phyloP scores from a whole-genome alignment of 1,140 invertebrate species.

The Theocolax elegans region DNA sequence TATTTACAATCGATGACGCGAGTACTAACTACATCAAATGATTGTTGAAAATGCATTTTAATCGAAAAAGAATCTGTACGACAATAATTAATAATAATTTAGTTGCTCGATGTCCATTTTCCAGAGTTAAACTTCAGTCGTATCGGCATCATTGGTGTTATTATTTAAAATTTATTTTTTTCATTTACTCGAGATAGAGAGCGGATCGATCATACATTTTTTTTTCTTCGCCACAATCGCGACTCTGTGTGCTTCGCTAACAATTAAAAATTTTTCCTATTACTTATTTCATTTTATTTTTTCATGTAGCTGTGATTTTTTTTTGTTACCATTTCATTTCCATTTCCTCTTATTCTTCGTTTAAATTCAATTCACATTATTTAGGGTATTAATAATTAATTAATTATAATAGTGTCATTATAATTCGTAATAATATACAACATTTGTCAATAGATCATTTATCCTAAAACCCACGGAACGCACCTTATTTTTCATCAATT shows the following conservation, averaged over 20 bases:
- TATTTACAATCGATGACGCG: conserved; percentile 49
- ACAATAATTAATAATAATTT: conserved; percentile 37
- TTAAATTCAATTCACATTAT: conserved; percentile 68
- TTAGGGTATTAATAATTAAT: conserved; percentile 67
- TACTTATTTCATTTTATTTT: too few species aligned
- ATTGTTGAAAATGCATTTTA: conserved; percentile 54
- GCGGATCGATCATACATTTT: conserved; percentile 46
- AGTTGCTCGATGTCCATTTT: conserved; percentile 41
- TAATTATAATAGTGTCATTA: conserved; percentile 68
- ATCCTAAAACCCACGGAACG: conserved; percentile 63
- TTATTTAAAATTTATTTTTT: conserved; percentile 10
- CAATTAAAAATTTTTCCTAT: conserved; percentile 66
- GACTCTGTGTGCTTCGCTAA: conserved; percentile 57
- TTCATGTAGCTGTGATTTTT: too few species aligned
- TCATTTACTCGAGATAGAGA: conserved; percentile 16
- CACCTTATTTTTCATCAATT: conserved; percentile 51
- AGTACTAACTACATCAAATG: conserved; percentile 42
- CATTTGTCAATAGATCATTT: conserved; percentile 69
- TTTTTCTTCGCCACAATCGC: conserved; percentile 41
- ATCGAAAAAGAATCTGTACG: conserved; percentile 30
- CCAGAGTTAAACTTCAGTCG: conserved; percentile 39
- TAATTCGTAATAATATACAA: conserved; percentile 69
- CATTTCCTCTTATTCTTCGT: conserved; percentile 56
- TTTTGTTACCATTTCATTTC: too few species aligned
- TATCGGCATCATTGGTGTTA: conserved; percentile 39